These are phyloP conservation scores for Iphiclides podalirius DNA, from an alignment of 2,888 invertebrate genomes.

Conservation along the genomic window DNA sequence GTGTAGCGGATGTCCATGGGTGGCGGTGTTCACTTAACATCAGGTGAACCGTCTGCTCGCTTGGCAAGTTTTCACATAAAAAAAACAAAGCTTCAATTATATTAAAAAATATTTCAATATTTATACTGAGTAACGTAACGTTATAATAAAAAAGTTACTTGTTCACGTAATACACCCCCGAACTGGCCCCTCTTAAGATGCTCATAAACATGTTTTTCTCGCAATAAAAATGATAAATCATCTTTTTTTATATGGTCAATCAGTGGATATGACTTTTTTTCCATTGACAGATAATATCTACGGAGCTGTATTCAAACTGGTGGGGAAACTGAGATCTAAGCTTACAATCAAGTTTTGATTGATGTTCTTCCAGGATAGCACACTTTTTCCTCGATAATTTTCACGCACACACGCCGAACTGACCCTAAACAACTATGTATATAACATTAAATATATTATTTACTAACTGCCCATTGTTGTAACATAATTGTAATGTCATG, in stretches of 20 bases:
- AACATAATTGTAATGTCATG: too few relatives aligned
- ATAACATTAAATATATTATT: neutral
- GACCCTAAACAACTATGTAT: neutral
- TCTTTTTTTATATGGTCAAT: constrained; percentile 80
- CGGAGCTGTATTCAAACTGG: constrained; percentile 41
- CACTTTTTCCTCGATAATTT: neutral
- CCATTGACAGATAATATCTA: constrained; percentile 65
- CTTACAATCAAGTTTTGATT: constrained; percentile 40
- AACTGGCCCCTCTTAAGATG: constrained; percentile 67
- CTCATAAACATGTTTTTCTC: constrained; percentile 81
- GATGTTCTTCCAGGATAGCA: constrained; percentile 3
- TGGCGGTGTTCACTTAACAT: too few relatives aligned
- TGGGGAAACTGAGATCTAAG: constrained; percentile 44
- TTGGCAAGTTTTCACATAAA: too few relatives aligned
- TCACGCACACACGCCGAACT: neutral
- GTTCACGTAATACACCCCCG: constrained; percentile 29
- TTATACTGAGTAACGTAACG: too few relatives aligned
- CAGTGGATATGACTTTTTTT: constrained; percentile 71
- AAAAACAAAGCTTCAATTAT: too few relatives aligned
- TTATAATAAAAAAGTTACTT: neutral
- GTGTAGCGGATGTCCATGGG: too few relatives aligned
- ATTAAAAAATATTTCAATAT: too few relatives aligned
- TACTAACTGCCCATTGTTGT: too few relatives aligned
- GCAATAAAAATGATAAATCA: constrained; percentile 81
- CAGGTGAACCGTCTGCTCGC: too few relatives aligned